A percentile compares a stretch with the other conserved stretches of the same genome.
These are phyloP conservation scores for Catharus ustulatus DNA, from an alignment of 2,797 vertebrate genomes.

Conservation along the genomic window DNA sequence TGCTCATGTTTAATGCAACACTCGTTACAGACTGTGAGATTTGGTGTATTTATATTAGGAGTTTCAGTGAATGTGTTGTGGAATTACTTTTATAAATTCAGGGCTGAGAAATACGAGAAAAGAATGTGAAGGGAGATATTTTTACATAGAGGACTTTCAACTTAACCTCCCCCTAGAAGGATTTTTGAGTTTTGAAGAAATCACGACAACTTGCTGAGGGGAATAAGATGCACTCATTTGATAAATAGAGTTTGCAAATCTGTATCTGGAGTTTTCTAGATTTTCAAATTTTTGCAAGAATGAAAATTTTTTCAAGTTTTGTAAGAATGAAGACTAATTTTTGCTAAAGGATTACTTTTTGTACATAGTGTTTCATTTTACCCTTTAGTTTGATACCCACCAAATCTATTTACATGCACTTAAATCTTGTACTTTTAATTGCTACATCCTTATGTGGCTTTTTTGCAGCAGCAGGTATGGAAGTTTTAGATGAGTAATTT, in stretches of 20 bases:
- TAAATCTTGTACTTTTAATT: background rate
- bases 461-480: background rate
- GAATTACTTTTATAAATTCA: slow-evolving; percentile 73
- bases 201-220: slow-evolving; percentile 18
- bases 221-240: slow-evolving; percentile 9
- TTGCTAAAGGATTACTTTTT: background rate
- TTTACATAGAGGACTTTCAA: slow-evolving; percentile 37
- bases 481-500: background rate
- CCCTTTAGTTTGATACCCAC: background rate
- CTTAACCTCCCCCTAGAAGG: slow-evolving; percentile 41
- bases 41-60: slow-evolving; percentile 67
- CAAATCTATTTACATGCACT: background rate
- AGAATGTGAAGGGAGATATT: slow-evolving; percentile 30
- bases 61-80: slow-evolving; percentile 62
- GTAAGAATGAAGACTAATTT: background rate
- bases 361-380: background rate
- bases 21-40: slow-evolving; percentile 32
- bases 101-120: slow-evolving; percentile 49
- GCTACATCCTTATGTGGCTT: background rate
- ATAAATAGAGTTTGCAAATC: background rate
- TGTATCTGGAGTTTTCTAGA: background rate
- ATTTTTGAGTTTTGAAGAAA: slow-evolving; percentile 24
- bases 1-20: background rate
- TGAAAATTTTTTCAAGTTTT: background rate
- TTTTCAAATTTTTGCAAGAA: background rate